A percentile compares a stretch with the other conserved stretches of the same genome.
Conservation (phyloP, 1,140 invertebrate species). For the Listronotus bonariensis region DNA sequence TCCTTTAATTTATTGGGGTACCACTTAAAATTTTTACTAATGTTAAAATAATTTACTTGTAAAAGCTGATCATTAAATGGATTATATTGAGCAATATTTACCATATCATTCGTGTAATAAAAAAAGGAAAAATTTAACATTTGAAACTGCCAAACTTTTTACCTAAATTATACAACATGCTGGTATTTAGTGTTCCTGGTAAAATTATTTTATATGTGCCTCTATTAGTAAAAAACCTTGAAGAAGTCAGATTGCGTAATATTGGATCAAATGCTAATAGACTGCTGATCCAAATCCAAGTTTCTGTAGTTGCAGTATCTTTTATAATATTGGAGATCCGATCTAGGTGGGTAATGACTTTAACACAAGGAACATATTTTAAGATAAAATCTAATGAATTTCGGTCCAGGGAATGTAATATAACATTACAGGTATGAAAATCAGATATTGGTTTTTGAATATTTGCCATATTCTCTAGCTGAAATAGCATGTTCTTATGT, state of each 20-base stretch:
- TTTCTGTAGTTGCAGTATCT: too few species aligned
- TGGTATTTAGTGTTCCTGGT: neutral
- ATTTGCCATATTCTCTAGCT: too few species aligned
- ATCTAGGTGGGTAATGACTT: too few species aligned
- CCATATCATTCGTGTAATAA: neutral
- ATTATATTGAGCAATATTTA: neutral
- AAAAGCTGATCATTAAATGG: slow-evolving; percentile 3
- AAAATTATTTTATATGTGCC: slow-evolving; percentile 3
- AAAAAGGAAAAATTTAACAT: neutral
- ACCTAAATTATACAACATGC: neutral
- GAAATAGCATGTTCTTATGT: too few species aligned
- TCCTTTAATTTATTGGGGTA: slow-evolving; percentile 1
- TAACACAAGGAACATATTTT: too few species aligned
- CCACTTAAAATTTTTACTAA: neutral
- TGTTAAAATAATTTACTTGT: neutral
- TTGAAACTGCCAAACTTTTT: neutral
- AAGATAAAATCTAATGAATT: too few species aligned
- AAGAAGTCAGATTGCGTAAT: neutral
- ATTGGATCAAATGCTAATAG: too few species aligned
- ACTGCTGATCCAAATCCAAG: too few species aligned
- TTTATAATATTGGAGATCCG: too few species aligned
- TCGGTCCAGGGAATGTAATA: too few species aligned
- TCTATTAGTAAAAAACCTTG: neutral
- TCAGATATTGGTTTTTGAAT: too few species aligned
- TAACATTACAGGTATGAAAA: too few species aligned